A percentile compares a stretch with the other conserved stretches of the same genome.
Conservation (phyloP, 1,140 invertebrate species). For the Procambarus virginalis region DNA sequence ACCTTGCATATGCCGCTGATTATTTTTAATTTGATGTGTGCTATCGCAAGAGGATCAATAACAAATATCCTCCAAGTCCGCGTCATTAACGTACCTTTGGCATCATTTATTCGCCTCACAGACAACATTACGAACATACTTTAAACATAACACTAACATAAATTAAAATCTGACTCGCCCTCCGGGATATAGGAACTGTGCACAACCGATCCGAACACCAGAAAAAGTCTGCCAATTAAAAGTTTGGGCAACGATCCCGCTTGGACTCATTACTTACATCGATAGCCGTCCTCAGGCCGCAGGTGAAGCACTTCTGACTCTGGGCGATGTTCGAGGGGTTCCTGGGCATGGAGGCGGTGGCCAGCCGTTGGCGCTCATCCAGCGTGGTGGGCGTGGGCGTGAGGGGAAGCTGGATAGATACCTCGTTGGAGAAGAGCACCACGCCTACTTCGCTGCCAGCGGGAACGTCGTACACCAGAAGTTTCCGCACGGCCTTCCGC, state of each 20-base stretch:
- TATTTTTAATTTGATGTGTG: too few relatives aligned
- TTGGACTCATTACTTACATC: constrained; percentile 25
- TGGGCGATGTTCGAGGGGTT: constrained; percentile 59
- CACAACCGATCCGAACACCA: too few relatives aligned
- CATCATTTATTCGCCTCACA: too few relatives aligned
- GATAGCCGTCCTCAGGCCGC: constrained; percentile 66
- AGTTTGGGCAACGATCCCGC: too few relatives aligned
- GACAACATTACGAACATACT: too few relatives aligned
- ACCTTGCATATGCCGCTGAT: too few relatives aligned
- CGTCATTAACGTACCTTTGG: too few relatives aligned
- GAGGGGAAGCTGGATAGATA: constrained; percentile 50
- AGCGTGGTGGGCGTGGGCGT: constrained; percentile 53
- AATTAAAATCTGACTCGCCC: too few relatives aligned
- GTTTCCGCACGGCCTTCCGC: constrained; percentile 78
- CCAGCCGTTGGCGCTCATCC: constrained; percentile 57
- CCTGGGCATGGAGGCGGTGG: constrained; percentile 67
- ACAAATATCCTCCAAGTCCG: too few relatives aligned
- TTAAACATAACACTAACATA: too few relatives aligned
- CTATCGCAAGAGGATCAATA: too few relatives aligned
- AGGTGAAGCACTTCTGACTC: constrained; percentile 69
- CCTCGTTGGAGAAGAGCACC: constrained; percentile 58
- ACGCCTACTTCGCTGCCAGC: constrained; percentile 71
- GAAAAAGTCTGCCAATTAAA: too few relatives aligned
- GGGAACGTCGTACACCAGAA: constrained; percentile 77
- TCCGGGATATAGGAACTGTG: background rate